Base-by-base conservation (phyloP, 2,888 invertebrate genomes). In the Hydrotaea diabolus region DNA sequence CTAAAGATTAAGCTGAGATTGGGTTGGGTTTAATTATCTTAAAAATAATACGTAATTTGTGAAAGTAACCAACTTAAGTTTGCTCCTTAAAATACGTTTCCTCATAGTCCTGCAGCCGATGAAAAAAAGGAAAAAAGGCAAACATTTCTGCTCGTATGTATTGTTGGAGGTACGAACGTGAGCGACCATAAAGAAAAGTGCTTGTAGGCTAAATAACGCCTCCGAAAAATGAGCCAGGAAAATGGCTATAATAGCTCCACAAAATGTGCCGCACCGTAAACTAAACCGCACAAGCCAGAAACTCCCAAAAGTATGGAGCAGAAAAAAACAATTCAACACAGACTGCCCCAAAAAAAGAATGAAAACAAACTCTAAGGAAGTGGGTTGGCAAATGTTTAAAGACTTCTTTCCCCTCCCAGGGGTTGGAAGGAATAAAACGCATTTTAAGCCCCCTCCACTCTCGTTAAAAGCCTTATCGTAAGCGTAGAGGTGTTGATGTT, bases 221-320 rank as follows among this genome's bases (percentile, higher is more conserved):
- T 87, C 86, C 89, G 86, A 88, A 89, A 90, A 89, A 89, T 89
- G 89, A 88, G 87, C 49, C 59, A 2, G 82, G 74, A 87, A 77
- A 87, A 88, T 88, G 87, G 87, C 87, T 89, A 87, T 89, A 90
- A 90, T 89, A 87, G 75, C 76, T 86, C 80, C 59, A 84, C 86
- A 79, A 81, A 84, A 85, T 87, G 71, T 19, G 19, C 62, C 69
- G 59, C 39, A 39, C 7, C 39, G 39, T 13, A 31, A 43, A 57
- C 53, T 19, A 26, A 26, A 59, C 21, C 49, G 62, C 59, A 62
- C 71, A 71, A 23, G 21, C 13, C 57, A 46, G 64, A 55, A 73
- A 79, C 75, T 79, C 71, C 64, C 55, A 64, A 73, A 79, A 79
- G 71, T 64, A 8, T 21, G 21, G 59, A 71, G 17, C 59, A 80